phyloP scores from a whole-genome alignment of 2,797 vertebrate genomes.

The Phrynocephalus vlangalii region DNA sequence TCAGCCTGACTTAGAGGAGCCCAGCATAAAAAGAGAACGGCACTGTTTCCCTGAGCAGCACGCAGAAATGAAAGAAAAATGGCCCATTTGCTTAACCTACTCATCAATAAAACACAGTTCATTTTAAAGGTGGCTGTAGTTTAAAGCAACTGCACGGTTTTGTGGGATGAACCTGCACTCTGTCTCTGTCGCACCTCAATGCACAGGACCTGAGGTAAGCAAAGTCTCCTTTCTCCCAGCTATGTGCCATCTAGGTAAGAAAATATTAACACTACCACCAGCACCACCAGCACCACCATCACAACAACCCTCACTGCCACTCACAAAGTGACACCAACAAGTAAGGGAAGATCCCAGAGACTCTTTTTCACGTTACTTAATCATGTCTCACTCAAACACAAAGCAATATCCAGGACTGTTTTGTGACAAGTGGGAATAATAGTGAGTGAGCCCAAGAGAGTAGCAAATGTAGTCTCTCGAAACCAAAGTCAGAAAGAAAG shows the following conservation, averaged over 20 bases:
- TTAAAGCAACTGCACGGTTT: constrained; percentile 36
- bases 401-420: no score
- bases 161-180: background rate
- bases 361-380: no score
- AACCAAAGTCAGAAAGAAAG: no score
- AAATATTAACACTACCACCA: no score
- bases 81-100: background rate
- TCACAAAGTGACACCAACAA: no score
- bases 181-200: background rate
- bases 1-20: background rate
- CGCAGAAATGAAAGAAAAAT: background rate
- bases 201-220: constrained; percentile 29
- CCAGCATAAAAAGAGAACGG: background rate
- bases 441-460: no score
- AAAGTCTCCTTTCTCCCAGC: background rate
- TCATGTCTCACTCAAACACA: no score
- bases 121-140: constrained; percentile 19
- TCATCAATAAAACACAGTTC: constrained; percentile 60
- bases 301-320: no score
- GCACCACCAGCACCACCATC: no score
- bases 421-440: no score
- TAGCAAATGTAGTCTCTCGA: no score
- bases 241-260: constrained; percentile 44
- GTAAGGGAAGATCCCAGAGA: no score
- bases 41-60: constrained; percentile 15